Conservation (phyloP, 1,140 invertebrate genomes). For the Drosophila oshimai region DNA sequence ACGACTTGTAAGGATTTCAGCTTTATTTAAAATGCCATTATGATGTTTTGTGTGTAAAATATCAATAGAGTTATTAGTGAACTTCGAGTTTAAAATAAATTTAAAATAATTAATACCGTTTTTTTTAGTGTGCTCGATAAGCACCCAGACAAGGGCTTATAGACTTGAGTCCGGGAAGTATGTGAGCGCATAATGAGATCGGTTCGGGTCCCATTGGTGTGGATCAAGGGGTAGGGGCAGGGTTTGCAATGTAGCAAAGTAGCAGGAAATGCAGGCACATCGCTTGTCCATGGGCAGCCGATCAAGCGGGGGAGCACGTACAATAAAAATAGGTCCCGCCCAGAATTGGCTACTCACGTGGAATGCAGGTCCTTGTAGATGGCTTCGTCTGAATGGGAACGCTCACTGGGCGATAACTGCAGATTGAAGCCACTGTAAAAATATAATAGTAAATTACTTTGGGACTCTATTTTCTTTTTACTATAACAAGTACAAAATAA, state of each 20-base stretch:
- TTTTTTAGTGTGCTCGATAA: constrained; percentile 33
- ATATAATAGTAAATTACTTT: not conserved
- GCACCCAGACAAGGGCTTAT: constrained; percentile 39
- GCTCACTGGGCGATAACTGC: constrained; percentile 83
- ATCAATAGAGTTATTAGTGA: too few species aligned
- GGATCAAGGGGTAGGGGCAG: not conserved
- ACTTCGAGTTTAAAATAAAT: not conserved
- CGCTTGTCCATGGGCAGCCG: not conserved
- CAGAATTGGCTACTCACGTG: constrained; percentile 84
- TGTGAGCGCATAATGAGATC: constrained; percentile 56
- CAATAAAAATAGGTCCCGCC: not conserved
- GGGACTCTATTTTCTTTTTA: too few species aligned
- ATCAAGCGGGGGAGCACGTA: constrained; percentile 5
- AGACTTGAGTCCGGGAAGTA: constrained; percentile 13
- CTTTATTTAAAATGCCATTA: too few species aligned
- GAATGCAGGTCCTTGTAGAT: constrained; percentile 92
- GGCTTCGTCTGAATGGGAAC: constrained; percentile 90
- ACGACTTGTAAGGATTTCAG: too few species aligned
- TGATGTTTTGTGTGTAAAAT: too few species aligned
- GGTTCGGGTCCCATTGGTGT: not conserved
- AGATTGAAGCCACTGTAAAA: constrained; percentile 89
- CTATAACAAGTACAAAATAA: too few species aligned
- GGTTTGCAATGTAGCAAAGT: not conserved
- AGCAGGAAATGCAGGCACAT: constrained; percentile 31
- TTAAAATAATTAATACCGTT: too few species aligned